phyloP scores from a whole-genome alignment of 2,797 vertebrate genomes.

The Acipenser oxyrinchus region DNA sequence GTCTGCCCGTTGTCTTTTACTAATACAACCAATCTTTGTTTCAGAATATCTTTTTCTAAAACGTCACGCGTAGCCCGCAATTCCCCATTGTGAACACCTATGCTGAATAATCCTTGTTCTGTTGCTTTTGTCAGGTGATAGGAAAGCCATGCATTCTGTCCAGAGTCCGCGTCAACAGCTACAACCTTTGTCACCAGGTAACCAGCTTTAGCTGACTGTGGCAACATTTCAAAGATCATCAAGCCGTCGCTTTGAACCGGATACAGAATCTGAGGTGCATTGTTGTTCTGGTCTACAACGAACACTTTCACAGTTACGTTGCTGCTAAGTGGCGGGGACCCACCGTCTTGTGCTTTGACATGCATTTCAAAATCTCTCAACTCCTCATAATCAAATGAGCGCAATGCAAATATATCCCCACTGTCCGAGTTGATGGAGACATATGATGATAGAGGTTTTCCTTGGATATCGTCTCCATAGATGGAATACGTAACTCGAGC shows the following conservation, averaged over 20 bases:
- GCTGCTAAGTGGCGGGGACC: constrained; percentile 32
- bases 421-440: constrained; percentile 30
- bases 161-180: constrained; percentile 46
- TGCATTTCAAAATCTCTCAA: constrained; percentile 34
- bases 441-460: constrained; percentile 35
- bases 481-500: constrained; percentile 45
- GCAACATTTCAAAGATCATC: constrained; percentile 29
- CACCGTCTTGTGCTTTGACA: constrained; percentile 40
- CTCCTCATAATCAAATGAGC: constrained; percentile 38
- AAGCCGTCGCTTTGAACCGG: constrained; percentile 33
- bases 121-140: constrained; percentile 34
- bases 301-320: constrained; percentile 35
- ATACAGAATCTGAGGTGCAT: constrained; percentile 40
- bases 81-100: constrained; percentile 26
- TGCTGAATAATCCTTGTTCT: constrained; percentile 19
- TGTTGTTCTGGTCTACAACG: constrained; percentile 45
- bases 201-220: constrained; percentile 35
- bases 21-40: constrained; percentile 8
- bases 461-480: constrained; percentile 36
- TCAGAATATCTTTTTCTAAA: constrained; percentile 18
- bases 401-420: constrained; percentile 3
- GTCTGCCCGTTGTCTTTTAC: constrained; percentile 42
- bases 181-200: constrained; percentile 47
- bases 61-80: constrained; percentile 27
- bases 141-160: constrained; percentile 38